These are phyloP conservation scores for Spea hammondii DNA, from an alignment of 2,797 vertebrate genomes.

Conservation along the genomic window DNA sequence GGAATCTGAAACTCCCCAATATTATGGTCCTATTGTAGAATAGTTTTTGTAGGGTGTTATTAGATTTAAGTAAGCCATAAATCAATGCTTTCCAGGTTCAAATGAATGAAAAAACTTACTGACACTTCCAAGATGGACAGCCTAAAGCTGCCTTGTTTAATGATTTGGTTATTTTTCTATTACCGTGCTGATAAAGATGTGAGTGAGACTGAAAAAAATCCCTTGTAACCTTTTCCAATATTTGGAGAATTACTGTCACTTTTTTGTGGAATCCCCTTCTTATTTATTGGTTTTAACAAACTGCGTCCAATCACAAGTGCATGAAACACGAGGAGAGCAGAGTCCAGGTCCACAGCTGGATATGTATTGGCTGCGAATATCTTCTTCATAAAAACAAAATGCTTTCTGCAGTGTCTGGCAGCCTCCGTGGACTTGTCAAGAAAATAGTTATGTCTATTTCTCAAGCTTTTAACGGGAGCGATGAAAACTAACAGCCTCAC, in stretches of 20 bases:
- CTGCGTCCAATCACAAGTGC: slow-evolving; percentile 31
- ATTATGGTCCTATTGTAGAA: no score
- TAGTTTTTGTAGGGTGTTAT: no score
- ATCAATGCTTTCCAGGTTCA: no score
- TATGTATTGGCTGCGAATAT: slow-evolving; percentile 51
- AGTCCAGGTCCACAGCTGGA: slow-evolving; percentile 48
- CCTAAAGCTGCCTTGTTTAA: no score
- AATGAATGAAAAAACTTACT: no score
- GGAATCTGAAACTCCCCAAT: no score
- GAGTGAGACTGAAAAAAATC: background rate
- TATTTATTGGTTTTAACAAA: slow-evolving; percentile 25
- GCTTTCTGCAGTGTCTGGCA: slow-evolving; percentile 55
- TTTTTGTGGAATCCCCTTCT: slow-evolving; percentile 10
- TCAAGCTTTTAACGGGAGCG: slow-evolving; percentile 56
- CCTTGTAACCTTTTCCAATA: background rate
- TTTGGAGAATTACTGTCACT: background rate
- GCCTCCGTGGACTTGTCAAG: slow-evolving; percentile 57
- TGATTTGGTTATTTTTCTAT: no score
- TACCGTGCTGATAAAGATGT: no score
- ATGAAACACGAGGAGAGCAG: slow-evolving; percentile 54
- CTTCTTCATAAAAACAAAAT: slow-evolving; percentile 56
- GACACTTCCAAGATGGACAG: no score
- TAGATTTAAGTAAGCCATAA: no score
- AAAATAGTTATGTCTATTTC: slow-evolving; percentile 65
- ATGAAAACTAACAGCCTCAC: slow-evolving; percentile 72